Evolutionary conservation across 2,113 vertebrate species (phyloP), one percentile per base, ranked within the genome.

Genomic region (Pteruthius melanotis): DNA sequence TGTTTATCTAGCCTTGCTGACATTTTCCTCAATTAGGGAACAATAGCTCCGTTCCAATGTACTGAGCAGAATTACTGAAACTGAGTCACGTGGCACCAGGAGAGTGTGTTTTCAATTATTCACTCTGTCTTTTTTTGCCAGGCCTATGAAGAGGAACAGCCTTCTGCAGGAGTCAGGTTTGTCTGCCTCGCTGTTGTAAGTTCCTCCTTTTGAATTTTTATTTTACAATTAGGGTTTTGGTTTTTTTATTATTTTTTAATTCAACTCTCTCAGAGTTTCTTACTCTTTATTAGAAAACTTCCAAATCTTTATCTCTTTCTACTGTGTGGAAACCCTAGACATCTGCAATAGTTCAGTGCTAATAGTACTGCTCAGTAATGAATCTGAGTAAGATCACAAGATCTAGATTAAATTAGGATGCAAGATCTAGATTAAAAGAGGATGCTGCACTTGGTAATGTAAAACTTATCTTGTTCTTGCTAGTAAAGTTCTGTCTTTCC

Each of bases 101-200:
- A 87, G 57, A 89, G 97, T 95, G 95, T 98, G 98, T 97, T 98
- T 98, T 94, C 97, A 98, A 96, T 98, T 98, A 97, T 83, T 96
- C 82, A 92, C 94, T 96, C 94, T 94, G 92, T 81, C 95, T 87
- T 78, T 94, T 87, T 78, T 60, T 92, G 95, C 97, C 95, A 95
- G 97, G 96, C 94, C 97, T 87, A 71, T 89, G 90, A 98, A 97
- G 94, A 97, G 83, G 92, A 97, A 87, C 72, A 92, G 83, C 94
- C 90, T 96, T 95, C 95, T 91, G 71, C 94, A 93, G 94, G 93
- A 97, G 95, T 83, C 94, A 90, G 81, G 61, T 81, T 95, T 97
- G 94, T 92, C 95, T 97, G 94, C 94, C 78, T 91, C 24, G 68
- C 83, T 77, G 76, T 84, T 79, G 75, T 97, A 97, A 97, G 95